These are phyloP conservation scores for Dastarcus helophoroides DNA, from an alignment of 2,888 invertebrate genomes.

Conservation along the genomic window DNA sequence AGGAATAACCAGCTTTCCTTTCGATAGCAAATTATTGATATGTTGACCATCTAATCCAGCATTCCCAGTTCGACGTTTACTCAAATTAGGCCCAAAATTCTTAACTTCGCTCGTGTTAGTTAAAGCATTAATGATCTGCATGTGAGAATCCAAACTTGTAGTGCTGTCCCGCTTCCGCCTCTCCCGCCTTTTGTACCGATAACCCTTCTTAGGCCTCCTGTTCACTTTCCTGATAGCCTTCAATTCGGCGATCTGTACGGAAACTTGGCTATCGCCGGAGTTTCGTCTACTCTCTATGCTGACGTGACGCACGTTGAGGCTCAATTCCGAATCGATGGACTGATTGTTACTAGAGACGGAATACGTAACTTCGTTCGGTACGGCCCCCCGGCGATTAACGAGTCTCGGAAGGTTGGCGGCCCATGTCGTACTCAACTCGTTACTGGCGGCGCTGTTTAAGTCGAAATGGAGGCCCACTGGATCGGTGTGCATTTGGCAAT, in stretches of 20 bases:
- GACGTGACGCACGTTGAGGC: slow-evolving; percentile 68
- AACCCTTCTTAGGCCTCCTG: slow-evolving; percentile 10
- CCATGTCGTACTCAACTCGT: slow-evolving; percentile 85
- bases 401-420: slow-evolving; percentile 81
- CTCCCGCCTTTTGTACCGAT: slow-evolving; percentile 3
- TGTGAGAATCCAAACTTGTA: slow-evolving; percentile 72
- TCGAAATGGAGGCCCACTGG: slow-evolving; percentile 74
- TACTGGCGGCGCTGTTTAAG: slow-evolving; percentile 60
- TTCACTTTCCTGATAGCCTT: slow-evolving; percentile 56
- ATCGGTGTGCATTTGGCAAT: slow-evolving; percentile 80
- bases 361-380: slow-evolving; percentile 48
- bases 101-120: slow-evolving; percentile 43
- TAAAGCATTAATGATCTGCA: slow-evolving; percentile 52
- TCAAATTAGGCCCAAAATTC: slow-evolving; percentile 45
- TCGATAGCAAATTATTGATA: slow-evolving; percentile 30
- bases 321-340: slow-evolving; percentile 51
- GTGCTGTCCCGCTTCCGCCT: slow-evolving; percentile 41
- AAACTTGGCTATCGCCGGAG: slow-evolving; percentile 78
- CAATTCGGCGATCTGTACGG: slow-evolving; percentile 74
- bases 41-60: slow-evolving; percentile 38
- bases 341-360: slow-evolving; percentile 44
- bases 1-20: slow-evolving; percentile 31
- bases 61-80: slow-evolving; percentile 38
- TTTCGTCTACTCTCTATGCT: slow-evolving; percentile 79
- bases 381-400: slow-evolving; percentile 71